phyloP scores from a whole-genome alignment of 2,113 vertebrate species.

The Pterophyllum scalare region DNA sequence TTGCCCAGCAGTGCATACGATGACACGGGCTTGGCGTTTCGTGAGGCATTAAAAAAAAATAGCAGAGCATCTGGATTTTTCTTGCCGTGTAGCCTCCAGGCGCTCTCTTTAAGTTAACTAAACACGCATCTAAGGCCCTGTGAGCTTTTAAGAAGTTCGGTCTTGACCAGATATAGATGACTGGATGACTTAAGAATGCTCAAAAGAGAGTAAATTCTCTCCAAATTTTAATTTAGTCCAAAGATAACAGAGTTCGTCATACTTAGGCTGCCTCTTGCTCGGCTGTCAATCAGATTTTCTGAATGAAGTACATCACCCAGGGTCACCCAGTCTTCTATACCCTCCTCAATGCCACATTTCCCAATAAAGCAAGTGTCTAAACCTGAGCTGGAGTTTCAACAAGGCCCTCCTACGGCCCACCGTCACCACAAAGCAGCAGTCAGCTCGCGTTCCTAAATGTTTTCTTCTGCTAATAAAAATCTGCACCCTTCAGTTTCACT shows the following conservation, averaged over 20 bases:
- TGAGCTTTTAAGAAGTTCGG: constrained; percentile 49
- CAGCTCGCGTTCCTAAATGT: not conserved
- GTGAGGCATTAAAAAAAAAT: constrained; percentile 46
- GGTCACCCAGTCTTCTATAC: not conserved
- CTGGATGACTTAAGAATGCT: constrained; percentile 8
- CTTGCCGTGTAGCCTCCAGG: constrained; percentile 36
- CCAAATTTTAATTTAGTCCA: constrained; percentile 15
- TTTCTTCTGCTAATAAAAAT: constrained; percentile 49
- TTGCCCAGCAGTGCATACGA: constrained; percentile 43
- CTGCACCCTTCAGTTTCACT: constrained; percentile 8
- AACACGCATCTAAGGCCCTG: constrained; percentile 48
- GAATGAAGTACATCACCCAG: not conserved
- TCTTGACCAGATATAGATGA: constrained; percentile 27
- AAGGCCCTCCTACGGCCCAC: constrained; percentile 2
- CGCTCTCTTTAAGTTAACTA: constrained; percentile 53
- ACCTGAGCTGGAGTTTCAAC: constrained; percentile 27
- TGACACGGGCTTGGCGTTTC: constrained; percentile 65
- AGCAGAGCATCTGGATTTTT: constrained; percentile 67
- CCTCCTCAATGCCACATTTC: not conserved
- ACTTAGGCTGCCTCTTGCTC: not conserved
- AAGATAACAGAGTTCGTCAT: not conserved
- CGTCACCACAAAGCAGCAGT: not conserved
- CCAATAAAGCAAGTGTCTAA: constrained; percentile 24
- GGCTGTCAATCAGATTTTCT: not conserved
- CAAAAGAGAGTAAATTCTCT: not conserved